phyloP scores from a whole-genome alignment of 2,888 invertebrate genomes.

The Ephialtes manifestator region DNA sequence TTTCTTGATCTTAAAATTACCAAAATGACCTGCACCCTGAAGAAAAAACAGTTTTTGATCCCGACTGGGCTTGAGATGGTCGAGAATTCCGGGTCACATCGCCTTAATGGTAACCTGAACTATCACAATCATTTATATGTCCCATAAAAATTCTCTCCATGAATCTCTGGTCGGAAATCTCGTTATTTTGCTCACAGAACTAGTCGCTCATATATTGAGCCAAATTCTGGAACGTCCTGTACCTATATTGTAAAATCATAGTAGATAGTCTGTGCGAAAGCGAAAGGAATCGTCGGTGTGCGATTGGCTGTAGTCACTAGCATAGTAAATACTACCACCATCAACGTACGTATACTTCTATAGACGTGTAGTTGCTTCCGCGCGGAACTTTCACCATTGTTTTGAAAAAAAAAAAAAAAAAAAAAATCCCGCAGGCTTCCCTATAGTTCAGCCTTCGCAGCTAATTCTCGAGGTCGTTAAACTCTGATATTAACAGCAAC shows the following conservation, averaged over 20 bases:
- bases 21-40: too few relatives aligned
- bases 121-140: too few relatives aligned
- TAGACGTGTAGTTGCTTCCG: slow-evolving; percentile 73
- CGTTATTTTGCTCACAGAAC: background rate
- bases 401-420: slow-evolving; percentile 77
- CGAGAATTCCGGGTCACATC: too few relatives aligned
- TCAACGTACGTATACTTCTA: slow-evolving; percentile 28
- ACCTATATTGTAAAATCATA: background rate
- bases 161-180: background rate
- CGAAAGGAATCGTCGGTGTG: slow-evolving; percentile 79
- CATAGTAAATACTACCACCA: slow-evolving; percentile 17
- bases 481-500: slow-evolving; percentile 61
- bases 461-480: slow-evolving; percentile 75
- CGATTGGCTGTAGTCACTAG: slow-evolving; percentile 32
- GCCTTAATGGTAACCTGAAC: too few relatives aligned
- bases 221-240: background rate
- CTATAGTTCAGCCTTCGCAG: slow-evolving; percentile 72
- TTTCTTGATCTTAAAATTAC: too few relatives aligned
- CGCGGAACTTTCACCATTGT: slow-evolving; percentile 84
- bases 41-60: too few relatives aligned
- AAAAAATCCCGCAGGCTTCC: slow-evolving; percentile 74
- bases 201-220: background rate
- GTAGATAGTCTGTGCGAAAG: slow-evolving; percentile 74
- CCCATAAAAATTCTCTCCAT: background rate
- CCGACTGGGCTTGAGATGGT: too few relatives aligned